Evolutionary conservation across 2,113 vertebrate species (phyloP).

Genomic region (Oryzias melastigma): DNA sequence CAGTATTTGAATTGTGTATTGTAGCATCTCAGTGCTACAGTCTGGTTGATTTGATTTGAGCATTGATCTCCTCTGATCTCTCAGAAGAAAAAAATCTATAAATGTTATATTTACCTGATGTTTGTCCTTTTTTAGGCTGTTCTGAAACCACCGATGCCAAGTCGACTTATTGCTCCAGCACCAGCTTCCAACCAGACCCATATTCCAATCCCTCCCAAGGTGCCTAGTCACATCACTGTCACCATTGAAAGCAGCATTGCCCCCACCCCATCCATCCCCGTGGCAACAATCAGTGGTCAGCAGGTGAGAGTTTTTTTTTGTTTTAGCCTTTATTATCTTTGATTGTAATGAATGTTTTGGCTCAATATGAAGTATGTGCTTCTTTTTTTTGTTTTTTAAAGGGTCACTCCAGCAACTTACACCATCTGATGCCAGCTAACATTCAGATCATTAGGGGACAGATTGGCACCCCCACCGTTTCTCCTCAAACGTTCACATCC

Average conservation of each 20-base stretch:
- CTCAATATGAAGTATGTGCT: background rate
- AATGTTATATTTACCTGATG: background rate
- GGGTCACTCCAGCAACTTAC: conserved; percentile 93
- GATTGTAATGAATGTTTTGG: conserved; percentile 1
- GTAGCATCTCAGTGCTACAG: no score
- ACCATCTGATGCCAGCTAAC: conserved; percentile 91
- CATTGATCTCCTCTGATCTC: background rate
- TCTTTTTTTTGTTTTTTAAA: conserved; percentile 51
- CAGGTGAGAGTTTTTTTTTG: conserved; percentile 77
- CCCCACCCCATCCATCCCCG: conserved; percentile 91
- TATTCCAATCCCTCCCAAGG: conserved; percentile 87
- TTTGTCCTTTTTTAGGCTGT: conserved; percentile 75
- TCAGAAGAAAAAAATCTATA: background rate
- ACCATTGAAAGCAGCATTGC: conserved; percentile 91
- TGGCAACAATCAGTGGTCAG: conserved; percentile 97
- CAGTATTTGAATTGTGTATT: no score
- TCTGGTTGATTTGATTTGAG: no score
- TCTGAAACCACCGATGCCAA: conserved; percentile 90
- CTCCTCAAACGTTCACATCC: conserved; percentile 80
- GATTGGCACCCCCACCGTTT: conserved; percentile 80
- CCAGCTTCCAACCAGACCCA: conserved; percentile 85
- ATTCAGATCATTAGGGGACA: conserved; percentile 96
- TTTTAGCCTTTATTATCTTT: background rate
- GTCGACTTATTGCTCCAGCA: conserved; percentile 95
- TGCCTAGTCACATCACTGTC: conserved; percentile 91